These are phyloP conservation scores for Lichenostomus cassidix DNA, from an alignment of 2,113 vertebrate species.

Conservation along the genomic window DNA sequence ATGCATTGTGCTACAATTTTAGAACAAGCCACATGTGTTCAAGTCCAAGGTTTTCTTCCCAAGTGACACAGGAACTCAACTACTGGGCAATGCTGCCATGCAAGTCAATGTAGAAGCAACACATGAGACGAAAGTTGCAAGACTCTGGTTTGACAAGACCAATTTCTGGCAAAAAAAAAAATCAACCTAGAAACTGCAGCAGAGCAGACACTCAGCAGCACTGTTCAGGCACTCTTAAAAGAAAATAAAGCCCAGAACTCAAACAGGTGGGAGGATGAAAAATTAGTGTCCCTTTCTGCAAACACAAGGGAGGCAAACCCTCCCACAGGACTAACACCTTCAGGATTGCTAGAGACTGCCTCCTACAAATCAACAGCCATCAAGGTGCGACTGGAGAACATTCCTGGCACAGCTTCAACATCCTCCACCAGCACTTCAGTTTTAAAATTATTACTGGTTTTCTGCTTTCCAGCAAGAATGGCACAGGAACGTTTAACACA, in stretches of 20 bases:
- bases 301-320: not conserved
- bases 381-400: not conserved
- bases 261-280: not conserved
- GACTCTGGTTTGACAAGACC: not conserved
- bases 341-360: not conserved
- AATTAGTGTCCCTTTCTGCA: not conserved
- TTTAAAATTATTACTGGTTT: not conserved
- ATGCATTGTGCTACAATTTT: not conserved
- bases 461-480: not conserved
- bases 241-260: not conserved
- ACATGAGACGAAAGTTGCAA: rapidly evolving
- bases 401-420: not conserved
- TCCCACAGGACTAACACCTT: conserved; percentile 9
- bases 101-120: not conserved
- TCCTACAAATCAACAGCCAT: not conserved
- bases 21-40: not conserved
- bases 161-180: not conserved
- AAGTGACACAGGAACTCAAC: not conserved
- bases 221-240: not conserved
- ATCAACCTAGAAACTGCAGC: not conserved
- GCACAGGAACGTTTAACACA: not conserved
- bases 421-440: not conserved
- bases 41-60: not conserved
- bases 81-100: not conserved
- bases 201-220: not conserved